Conservation (phyloP, 1,140 invertebrate species). For the Arion vulgaris region DNA sequence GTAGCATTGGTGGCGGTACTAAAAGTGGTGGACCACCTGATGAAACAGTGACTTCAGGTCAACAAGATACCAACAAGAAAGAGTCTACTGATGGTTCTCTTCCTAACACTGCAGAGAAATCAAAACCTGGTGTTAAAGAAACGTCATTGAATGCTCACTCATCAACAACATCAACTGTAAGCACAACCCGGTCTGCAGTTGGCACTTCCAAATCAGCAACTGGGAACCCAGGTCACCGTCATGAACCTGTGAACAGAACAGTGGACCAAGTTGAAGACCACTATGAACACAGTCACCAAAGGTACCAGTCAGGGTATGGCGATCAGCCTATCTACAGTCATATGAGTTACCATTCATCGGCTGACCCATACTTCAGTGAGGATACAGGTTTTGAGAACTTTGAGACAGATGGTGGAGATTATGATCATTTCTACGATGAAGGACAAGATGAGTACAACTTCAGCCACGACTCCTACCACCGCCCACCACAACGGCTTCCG, state of each 20-base stretch:
- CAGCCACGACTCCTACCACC: constrained; percentile 12
- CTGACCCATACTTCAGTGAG: constrained; percentile 6
- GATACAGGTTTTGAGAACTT: constrained; percentile 24
- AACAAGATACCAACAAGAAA: constrained; percentile 15
- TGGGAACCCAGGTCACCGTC: neutral
- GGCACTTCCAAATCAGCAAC: neutral
- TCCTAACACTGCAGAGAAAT: constrained; percentile 16
- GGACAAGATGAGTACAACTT: constrained; percentile 19
- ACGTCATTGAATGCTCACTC: neutral
- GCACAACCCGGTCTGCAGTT: neutral
- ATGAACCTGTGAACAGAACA: neutral
- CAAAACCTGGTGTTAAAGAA: neutral
- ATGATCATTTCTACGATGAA: constrained; percentile 17
- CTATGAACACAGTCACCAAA: neutral
- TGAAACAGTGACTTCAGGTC: constrained; percentile 14
- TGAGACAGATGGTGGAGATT: constrained; percentile 10
- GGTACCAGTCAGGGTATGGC: neutral
- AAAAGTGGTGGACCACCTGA: constrained; percentile 7
- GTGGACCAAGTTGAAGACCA: neutral
- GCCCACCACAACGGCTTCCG: constrained; percentile 5
- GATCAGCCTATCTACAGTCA: neutral
- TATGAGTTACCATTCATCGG: neutral
- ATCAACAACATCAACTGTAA: neutral
- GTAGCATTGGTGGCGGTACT: neutral
- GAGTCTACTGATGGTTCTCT: constrained; percentile 32